Conservation (phyloP, 2,113 vertebrate genomes). For the Otolemur garnettii region DNA sequence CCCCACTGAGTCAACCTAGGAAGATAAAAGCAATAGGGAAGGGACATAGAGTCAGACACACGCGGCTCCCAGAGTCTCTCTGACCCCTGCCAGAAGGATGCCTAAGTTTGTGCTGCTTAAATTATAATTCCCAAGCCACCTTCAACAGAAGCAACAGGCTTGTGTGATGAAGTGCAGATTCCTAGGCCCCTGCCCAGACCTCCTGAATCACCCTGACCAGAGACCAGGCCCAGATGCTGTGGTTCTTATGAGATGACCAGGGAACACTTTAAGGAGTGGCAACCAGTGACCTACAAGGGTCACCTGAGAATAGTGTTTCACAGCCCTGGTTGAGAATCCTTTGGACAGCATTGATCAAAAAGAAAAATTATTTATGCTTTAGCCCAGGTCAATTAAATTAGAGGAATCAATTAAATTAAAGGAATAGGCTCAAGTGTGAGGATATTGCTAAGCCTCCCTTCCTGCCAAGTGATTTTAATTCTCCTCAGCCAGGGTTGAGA, state of each 20-base stretch:
- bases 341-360: neutral
- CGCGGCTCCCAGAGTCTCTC: neutral
- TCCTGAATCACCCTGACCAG: neutral
- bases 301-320: neutral
- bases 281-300: neutral
- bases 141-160: neutral
- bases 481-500: neutral
- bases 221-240: neutral
- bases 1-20: neutral
- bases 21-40: neutral
- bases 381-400: neutral
- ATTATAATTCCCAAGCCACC: neutral
- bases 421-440: neutral
- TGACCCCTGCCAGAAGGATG: fast-evolving
- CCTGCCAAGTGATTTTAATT: neutral
- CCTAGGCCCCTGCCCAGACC: too few relatives aligned
- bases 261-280: neutral
- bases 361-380: neutral
- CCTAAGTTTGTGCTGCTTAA: neutral
- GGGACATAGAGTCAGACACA: fast-evolving
- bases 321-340: neutral
- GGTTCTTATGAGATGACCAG: neutral
- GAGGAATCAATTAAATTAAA: neutral
- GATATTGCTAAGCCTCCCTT: neutral
- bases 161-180: neutral